Evolutionary conservation across 2,888 invertebrate genomes (phyloP).

Genomic region (Arctia plantaginis): DNA sequence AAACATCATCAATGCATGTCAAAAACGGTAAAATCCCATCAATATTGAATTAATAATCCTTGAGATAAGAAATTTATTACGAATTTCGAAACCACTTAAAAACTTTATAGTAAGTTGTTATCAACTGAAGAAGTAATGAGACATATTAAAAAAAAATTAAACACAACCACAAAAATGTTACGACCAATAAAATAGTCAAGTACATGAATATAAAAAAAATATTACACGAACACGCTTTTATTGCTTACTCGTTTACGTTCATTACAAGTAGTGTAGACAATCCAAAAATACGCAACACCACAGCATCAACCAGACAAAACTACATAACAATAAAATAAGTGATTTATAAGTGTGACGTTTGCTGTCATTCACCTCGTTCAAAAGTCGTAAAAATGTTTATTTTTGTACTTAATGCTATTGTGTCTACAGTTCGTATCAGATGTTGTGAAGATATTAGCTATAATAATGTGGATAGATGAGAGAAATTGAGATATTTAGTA

Average conservation of each 20-base stretch:
- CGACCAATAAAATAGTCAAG: constrained; percentile 15
- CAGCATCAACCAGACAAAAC: constrained; percentile 4
- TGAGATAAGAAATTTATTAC: not conserved
- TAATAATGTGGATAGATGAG: not conserved
- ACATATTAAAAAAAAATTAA: constrained; percentile 2
- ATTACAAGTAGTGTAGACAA: constrained; percentile 33
- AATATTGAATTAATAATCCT: not conserved
- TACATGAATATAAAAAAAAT: constrained; percentile 17
- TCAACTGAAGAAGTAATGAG: not conserved
- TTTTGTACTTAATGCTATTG: constrained; percentile 42
- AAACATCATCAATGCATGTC: not conserved
- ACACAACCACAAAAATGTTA: constrained; percentile 25
- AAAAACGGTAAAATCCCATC: not conserved
- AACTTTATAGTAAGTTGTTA: not conserved
- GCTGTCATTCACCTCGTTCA: constrained; percentile 48
- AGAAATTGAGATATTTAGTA: not conserved
- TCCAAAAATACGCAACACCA: constrained; percentile 43
- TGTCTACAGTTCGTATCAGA: constrained; percentile 19
- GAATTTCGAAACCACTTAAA: not conserved
- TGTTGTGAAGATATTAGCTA: constrained; percentile 4
- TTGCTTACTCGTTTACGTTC: constrained; percentile 25
- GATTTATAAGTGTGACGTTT: constrained; percentile 37
- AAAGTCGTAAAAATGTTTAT: constrained; percentile 47
- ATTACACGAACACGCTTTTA: constrained; percentile 24
- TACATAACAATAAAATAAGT: constrained; percentile 48